Conservation (phyloP, 2,797 vertebrate species). For the Nothura maculosa region DNA sequence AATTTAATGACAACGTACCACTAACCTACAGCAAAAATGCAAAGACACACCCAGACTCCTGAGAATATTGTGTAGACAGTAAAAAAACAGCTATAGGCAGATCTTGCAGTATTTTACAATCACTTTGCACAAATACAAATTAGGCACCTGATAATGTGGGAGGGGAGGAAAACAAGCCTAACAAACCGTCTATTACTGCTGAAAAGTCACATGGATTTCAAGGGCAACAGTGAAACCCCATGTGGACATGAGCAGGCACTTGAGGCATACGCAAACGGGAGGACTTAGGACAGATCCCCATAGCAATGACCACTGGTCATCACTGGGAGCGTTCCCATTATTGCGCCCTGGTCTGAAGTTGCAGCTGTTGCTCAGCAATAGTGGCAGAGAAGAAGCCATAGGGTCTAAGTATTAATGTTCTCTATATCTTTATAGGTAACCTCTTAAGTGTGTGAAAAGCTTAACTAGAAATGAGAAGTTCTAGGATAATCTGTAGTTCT, state of each 20-base stretch:
- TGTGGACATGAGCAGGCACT: background rate
- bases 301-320: background rate
- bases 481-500: background rate
- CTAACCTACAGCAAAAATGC: background rate
- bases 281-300: background rate
- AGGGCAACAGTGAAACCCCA: background rate
- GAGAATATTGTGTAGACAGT: background rate
- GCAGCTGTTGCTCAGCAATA: background rate
- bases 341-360: background rate
- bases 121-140: background rate
- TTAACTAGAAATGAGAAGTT: slow-evolving; percentile 3
- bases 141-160: background rate
- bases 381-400: background rate
- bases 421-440: background rate
- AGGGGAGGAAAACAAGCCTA: background rate
- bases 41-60: background rate
- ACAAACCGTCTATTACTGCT: background rate
- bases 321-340: no score
- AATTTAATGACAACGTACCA: background rate
- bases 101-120: slow-evolving; percentile 18
- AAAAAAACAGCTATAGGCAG: background rate
- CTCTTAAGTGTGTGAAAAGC: background rate
- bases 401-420: background rate
- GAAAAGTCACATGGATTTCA: background rate
- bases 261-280: background rate